Conservation (phyloP, 2,113 vertebrate species). For the Enhydra lutris region DNA sequence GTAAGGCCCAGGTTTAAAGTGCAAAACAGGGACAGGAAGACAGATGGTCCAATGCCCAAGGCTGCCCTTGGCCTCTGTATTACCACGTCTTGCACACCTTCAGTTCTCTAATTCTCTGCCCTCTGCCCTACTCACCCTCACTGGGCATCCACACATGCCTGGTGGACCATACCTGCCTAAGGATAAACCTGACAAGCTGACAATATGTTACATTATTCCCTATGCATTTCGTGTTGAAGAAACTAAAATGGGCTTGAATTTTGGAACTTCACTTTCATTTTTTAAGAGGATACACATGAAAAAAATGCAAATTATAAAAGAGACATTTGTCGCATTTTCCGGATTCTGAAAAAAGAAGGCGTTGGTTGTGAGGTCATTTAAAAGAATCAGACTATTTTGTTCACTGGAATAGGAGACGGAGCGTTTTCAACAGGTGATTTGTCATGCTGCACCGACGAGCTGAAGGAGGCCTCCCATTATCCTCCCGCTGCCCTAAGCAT, state of each 20-base stretch:
- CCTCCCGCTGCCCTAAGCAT: not conserved
- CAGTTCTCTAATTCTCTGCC: not conserved
- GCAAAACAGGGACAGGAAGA: not conserved
- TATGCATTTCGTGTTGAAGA: not conserved
- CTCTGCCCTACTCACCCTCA: not conserved
- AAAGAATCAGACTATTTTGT: not conserved
- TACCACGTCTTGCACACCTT: not conserved
- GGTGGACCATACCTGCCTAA: not conserved
- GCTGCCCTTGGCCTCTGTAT: not conserved
- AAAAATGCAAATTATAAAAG: not conserved
- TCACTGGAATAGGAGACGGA: not conserved
- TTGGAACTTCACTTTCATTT: not conserved
- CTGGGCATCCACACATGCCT: too few species aligned
- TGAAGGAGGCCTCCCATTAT: not conserved
- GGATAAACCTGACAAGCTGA: not conserved
- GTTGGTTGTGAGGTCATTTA: not conserved
- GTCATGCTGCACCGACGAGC: accelerated
- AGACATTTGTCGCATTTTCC: not conserved
- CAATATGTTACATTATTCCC: not conserved
- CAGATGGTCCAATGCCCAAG: not conserved
- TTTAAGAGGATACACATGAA: not conserved
- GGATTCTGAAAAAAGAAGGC: not conserved
- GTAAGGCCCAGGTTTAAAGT: not conserved
- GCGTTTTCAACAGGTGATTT: not conserved
- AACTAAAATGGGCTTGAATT: not conserved